phyloP scores from a whole-genome alignment of 2,113 vertebrate genomes.

The Rhynchopsitta pachyrhyncha region DNA sequence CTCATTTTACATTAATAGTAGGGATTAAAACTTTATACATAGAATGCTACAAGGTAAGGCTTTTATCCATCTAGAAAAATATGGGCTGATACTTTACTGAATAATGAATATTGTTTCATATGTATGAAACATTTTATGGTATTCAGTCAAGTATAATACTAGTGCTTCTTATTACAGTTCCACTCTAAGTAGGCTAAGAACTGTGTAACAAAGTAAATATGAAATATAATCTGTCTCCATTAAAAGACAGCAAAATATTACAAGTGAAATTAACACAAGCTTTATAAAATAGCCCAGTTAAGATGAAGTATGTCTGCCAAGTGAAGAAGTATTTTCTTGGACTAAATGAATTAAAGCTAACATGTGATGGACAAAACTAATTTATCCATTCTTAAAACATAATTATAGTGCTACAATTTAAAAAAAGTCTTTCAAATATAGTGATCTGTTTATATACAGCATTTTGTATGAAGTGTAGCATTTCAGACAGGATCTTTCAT shows the following conservation, averaged over 20 bases:
- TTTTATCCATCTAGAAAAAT: not conserved
- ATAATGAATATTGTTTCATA: not conserved
- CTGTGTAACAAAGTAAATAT: not conserved
- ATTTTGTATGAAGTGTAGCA: not conserved
- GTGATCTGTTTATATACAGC: not conserved
- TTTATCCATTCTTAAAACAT: conserved; percentile 2
- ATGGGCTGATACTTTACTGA: not conserved
- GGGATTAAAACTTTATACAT: not conserved
- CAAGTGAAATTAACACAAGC: conserved; percentile 24
- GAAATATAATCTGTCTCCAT: conserved; percentile 15
- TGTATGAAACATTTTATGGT: not conserved
- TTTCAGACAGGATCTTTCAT: not conserved
- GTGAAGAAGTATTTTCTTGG: not conserved
- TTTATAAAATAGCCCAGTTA: conserved; percentile 18
- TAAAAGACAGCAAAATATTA: conserved; percentile 37
- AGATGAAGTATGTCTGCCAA: conserved; percentile 21
- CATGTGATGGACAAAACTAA: not conserved
- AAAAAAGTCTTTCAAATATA: not conserved
- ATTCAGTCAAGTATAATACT: not conserved
- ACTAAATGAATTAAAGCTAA: conserved; percentile 24
- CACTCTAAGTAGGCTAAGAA: not conserved
- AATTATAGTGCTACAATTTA: not conserved
- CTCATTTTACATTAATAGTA: not conserved
- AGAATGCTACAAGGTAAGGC: not conserved
- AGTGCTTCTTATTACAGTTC: not conserved